A percentile compares a stretch with the other conserved stretches of the same genome.
phyloP scores from a whole-genome alignment of 2,888 invertebrate genomes.

The Platycheirus albimanus region DNA sequence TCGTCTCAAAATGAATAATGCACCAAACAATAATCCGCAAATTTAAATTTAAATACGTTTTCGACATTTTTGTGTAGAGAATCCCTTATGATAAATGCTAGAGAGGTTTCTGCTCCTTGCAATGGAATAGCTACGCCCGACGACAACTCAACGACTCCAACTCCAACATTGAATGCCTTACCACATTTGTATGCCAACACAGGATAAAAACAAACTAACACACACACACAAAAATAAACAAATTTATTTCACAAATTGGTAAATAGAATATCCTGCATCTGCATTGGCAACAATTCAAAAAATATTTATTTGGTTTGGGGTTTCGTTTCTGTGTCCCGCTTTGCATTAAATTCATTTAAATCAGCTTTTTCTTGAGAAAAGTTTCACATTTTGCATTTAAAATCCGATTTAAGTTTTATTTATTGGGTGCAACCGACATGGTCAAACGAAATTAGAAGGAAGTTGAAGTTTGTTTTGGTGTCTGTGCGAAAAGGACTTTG shows the following conservation, averaged over 20 bases:
- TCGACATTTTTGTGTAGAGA: slow-evolving; percentile 39
- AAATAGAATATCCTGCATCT: slow-evolving; percentile 56
- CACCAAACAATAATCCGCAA: slow-evolving; percentile 38
- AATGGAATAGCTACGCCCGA: too few species aligned
- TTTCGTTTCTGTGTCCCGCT: background rate
- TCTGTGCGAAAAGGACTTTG: background rate
- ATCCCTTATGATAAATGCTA: slow-evolving; percentile 18
- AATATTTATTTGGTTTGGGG: background rate
- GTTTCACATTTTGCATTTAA: slow-evolving; percentile 23
- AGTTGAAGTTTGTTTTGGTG: background rate
- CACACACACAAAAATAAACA: slow-evolving; percentile 9
- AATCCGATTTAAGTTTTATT: slow-evolving; percentile 24
- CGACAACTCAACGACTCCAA: too few species aligned
- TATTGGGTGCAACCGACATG: slow-evolving; percentile 1
- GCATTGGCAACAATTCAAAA: slow-evolving; percentile 66
- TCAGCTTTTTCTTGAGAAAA: slow-evolving; percentile 7
- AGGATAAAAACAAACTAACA: background rate
- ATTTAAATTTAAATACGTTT: slow-evolving; percentile 61
- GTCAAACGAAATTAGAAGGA: background rate
- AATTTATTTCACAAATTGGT: slow-evolving; percentile 60
- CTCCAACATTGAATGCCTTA: slow-evolving; percentile 6
- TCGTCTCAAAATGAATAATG: slow-evolving; percentile 40
- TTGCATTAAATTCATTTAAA: slow-evolving; percentile 36
- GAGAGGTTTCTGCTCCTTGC: background rate
- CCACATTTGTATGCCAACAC: slow-evolving; percentile 19